Evolutionary conservation across 2,113 vertebrate species (phyloP).

Genomic region (Morone saxatilis): DNA sequence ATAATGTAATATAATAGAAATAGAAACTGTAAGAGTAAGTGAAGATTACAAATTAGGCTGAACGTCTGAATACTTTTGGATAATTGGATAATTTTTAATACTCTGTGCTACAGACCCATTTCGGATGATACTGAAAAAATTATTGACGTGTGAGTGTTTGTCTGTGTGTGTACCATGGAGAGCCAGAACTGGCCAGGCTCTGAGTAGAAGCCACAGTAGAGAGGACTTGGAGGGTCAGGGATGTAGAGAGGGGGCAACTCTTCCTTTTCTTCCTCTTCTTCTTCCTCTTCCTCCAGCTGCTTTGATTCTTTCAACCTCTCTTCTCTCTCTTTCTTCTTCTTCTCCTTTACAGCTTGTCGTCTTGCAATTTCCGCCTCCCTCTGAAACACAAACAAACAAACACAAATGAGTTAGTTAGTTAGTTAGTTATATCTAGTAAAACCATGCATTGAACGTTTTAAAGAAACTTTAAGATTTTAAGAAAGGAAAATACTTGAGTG

Average conservation of each 20-base stretch:
- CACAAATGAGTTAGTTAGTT: background rate
- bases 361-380: conserved; percentile 84
- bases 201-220: conserved; percentile 94
- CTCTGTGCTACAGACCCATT: too few relatives aligned
- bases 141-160: background rate
- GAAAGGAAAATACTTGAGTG: background rate
- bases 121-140: too few relatives aligned
- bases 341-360: conserved; percentile 77
- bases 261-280: conserved; percentile 80
- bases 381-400: conserved; percentile 77
- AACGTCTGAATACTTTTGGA: too few relatives aligned
- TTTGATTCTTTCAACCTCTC: conserved; percentile 58
- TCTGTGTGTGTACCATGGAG: conserved; percentile 87
- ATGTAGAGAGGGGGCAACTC: conserved; percentile 85
- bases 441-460: background rate
- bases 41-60: too few relatives aligned
- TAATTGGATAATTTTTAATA: too few relatives aligned
- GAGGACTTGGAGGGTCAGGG: conserved; percentile 87
- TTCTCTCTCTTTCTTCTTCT: conserved; percentile 72
- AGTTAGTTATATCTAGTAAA: background rate
- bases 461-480: background rate
- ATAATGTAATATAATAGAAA: too few relatives aligned
- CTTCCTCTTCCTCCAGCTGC: conserved; percentile 42
- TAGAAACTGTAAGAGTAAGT: too few relatives aligned
- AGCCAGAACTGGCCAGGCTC: conserved; percentile 92